Percentiles rank a stretch among this genome's conserved stretches.
Conservation (phyloP, 1,140 invertebrate genomes). For the Macrostomum lignano region DNA sequence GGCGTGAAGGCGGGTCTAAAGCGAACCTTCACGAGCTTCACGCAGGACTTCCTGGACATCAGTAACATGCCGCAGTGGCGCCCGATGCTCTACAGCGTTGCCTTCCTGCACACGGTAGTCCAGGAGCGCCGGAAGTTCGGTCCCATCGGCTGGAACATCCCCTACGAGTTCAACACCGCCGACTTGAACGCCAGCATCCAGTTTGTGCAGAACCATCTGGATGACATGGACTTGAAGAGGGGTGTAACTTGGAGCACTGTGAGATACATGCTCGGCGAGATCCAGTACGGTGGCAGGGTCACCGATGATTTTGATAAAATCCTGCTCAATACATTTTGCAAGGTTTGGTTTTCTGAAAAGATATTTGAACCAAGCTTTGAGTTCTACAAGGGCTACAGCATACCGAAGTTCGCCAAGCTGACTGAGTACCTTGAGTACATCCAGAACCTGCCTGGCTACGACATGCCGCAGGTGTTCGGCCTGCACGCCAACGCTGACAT, state of each 20-base stretch:
- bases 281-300: conserved; percentile 72
- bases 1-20: conserved; percentile 25
- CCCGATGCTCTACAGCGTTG: conserved; percentile 63
- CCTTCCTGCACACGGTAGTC: conserved; percentile 40
- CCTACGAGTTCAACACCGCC: conserved; percentile 88
- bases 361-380: conserved; percentile 21
- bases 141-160: conserved; percentile 75
- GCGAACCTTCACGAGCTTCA: conserved; percentile 38
- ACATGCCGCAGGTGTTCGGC: conserved; percentile 75
- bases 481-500: conserved; percentile 70
- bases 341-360: conserved; percentile 22
- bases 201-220: conserved; percentile 80
- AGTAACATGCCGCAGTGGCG: conserved; percentile 67
- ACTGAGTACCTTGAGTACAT: conserved; percentile 31
- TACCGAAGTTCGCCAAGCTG: conserved; percentile 9
- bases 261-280: conserved; percentile 45
- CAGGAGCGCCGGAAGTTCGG: conserved; percentile 68
- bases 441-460: conserved; percentile 46
- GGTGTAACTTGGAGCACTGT: conserved; percentile 33
- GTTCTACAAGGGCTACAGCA: conserved; percentile 13
- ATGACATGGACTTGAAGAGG: conserved; percentile 56
- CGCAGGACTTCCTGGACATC: conserved; percentile 55
- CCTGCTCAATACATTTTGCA: conserved; percentile 46
- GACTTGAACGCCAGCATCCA: conserved; percentile 77
- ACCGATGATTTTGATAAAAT: conserved; percentile 82